Percentiles rank a stretch among this genome's conserved stretches.
Evolutionary conservation across 2,113 vertebrate species (phyloP).

Genomic region (Stictonetta naevosa): DNA sequence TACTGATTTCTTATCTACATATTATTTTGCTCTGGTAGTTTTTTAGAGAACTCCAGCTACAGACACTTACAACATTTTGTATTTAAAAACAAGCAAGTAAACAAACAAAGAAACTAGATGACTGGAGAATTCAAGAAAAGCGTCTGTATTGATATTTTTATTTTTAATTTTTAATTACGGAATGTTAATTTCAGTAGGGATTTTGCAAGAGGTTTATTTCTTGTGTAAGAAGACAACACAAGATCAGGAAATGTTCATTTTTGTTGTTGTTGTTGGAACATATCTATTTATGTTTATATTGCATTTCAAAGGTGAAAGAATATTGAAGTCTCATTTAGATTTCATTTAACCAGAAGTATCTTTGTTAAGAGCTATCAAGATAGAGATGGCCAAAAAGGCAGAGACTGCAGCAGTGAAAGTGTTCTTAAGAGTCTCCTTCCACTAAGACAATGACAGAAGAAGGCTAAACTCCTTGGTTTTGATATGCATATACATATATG

Average conservation of each 20-base stretch:
- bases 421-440: background rate
- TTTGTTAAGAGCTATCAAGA: background rate
- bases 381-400: background rate
- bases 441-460: background rate
- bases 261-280: background rate
- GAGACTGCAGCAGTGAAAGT: background rate
- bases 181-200: background rate
- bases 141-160: background rate
- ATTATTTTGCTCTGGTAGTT: background rate
- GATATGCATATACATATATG: fast-evolving
- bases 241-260: background rate
- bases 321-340: background rate
- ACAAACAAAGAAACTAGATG: background rate
- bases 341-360: background rate
- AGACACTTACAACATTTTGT: background rate
- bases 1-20: background rate
- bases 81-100: background rate
- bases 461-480: background rate
- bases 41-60: background rate
- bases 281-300: background rate
- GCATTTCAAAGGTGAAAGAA: background rate
- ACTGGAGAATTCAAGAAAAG: background rate
- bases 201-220: background rate
- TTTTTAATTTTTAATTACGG: background rate
- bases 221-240: background rate